Conservation (phyloP, 2,797 vertebrate genomes). For the Alcedo quadribrachys region DNA sequence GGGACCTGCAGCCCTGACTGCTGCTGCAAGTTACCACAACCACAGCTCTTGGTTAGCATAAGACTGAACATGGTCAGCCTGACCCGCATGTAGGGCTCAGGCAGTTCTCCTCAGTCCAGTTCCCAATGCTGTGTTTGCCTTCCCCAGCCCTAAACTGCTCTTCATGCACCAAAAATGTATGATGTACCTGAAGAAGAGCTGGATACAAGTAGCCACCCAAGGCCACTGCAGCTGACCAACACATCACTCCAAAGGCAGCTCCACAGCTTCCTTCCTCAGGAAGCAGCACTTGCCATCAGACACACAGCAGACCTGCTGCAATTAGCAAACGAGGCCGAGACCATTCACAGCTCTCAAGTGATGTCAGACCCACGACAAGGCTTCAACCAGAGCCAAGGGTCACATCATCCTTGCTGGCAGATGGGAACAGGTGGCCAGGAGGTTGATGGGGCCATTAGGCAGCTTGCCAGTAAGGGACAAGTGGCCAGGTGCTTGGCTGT, state of each 20-base stretch:
- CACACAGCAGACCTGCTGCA: not conserved
- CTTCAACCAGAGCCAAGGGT: not conserved
- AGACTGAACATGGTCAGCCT: not conserved
- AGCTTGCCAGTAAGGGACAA: not conserved
- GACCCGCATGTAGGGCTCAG: not conserved
- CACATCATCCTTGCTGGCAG: not conserved
- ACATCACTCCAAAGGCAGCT: not conserved
- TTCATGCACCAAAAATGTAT: fast-evolving
- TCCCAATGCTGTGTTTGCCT: fast-evolving
- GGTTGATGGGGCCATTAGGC: not conserved
- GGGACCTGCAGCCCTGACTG: fast-evolving
- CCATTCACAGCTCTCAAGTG: not conserved
- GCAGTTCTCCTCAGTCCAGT: not conserved
- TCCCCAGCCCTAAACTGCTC: not conserved
- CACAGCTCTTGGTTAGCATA: not conserved
- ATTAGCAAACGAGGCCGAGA: not conserved
- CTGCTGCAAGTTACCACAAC: not conserved
- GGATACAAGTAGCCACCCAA: not conserved
- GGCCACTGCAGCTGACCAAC: not conserved
- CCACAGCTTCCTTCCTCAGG: not conserved
- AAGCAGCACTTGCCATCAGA: not conserved
- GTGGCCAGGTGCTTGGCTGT: not conserved
- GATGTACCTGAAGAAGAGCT: not conserved
- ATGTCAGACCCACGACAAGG: not conserved
- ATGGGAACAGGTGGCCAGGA: not conserved